Evolutionary conservation across 2,113 vertebrate genomes (phyloP).

Genomic region (Nanorana parkeri): DNA sequence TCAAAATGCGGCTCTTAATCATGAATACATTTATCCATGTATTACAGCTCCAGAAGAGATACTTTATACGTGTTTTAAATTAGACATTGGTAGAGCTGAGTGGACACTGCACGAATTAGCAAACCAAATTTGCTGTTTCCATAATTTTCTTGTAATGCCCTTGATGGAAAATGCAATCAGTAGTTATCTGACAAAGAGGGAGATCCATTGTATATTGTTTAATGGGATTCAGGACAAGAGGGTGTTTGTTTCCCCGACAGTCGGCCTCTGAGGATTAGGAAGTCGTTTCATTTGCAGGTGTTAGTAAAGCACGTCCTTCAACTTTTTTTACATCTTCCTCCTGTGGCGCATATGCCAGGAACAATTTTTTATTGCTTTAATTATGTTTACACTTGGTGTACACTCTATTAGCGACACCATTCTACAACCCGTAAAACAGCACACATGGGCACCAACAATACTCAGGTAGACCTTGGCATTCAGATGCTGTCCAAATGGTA

Average conservation of each 20-base stretch:
- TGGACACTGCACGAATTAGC: slow-evolving; percentile 40
- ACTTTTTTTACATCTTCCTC: too few relatives aligned
- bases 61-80: slow-evolving; percentile 41
- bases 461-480: too few relatives aligned
- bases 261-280: slow-evolving; percentile 27
- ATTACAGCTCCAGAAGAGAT: slow-evolving; percentile 32
- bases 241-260: slow-evolving; percentile 32
- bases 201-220: slow-evolving; percentile 39
- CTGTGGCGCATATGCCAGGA: too few relatives aligned
- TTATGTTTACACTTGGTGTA: too few relatives aligned
- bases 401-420: too few relatives aligned
- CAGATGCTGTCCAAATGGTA: too few relatives aligned
- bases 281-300: slow-evolving; percentile 11
- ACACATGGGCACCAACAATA: too few relatives aligned
- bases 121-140: slow-evolving; percentile 46
- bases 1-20: slow-evolving; percentile 42
- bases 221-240: slow-evolving; percentile 22
- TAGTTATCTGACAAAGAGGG: slow-evolving; percentile 29
- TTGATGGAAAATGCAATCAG: slow-evolving; percentile 45
- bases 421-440: too few relatives aligned
- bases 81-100: slow-evolving; percentile 12
- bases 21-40: slow-evolving; percentile 38
- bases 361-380: too few relatives aligned
- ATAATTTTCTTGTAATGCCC: slow-evolving; percentile 43
- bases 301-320: too few relatives aligned